Evolutionary conservation across 2,113 vertebrate genomes (phyloP).

Genomic region (Ptilonorhynchus violaceus): DNA sequence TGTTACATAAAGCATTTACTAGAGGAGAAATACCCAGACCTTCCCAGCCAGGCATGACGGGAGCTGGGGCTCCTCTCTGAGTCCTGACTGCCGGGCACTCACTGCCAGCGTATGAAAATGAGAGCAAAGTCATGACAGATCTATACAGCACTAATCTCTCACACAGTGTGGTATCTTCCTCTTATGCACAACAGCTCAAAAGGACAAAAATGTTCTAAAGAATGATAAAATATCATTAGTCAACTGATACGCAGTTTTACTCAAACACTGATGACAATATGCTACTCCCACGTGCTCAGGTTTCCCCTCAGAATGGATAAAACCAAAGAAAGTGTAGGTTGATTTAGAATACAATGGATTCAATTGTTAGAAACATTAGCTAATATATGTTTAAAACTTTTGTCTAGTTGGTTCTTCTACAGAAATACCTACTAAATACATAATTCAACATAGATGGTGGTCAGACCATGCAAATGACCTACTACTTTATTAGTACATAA

Average conservation of each 20-base stretch:
- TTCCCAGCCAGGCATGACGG: neutral
- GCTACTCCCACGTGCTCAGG: neutral
- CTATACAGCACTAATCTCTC: neutral
- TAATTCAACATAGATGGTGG: neutral
- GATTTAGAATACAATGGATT: neutral
- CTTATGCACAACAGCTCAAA: neutral
- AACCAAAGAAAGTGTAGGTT: neutral
- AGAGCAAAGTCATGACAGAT: neutral
- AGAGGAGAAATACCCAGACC: neutral
- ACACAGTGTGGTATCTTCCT: neutral
- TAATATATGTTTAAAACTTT: neutral
- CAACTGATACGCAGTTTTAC: neutral
- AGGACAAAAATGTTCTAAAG: neutral
- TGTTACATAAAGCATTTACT: neutral
- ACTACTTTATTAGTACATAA: neutral
- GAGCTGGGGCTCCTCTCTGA: neutral
- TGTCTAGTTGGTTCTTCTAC: neutral
- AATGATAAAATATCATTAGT: neutral
- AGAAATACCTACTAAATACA: neutral
- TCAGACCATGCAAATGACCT: neutral
- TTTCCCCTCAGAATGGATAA: neutral
- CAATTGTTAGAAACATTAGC: neutral
- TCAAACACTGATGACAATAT: neutral
- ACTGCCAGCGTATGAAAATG: rapidly evolving
- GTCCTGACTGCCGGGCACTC: neutral